Evolutionary conservation across 2,888 invertebrate genomes (phyloP), one percentile per base, ranked within the genome.

Genomic region (Apantesis nais): DNA sequence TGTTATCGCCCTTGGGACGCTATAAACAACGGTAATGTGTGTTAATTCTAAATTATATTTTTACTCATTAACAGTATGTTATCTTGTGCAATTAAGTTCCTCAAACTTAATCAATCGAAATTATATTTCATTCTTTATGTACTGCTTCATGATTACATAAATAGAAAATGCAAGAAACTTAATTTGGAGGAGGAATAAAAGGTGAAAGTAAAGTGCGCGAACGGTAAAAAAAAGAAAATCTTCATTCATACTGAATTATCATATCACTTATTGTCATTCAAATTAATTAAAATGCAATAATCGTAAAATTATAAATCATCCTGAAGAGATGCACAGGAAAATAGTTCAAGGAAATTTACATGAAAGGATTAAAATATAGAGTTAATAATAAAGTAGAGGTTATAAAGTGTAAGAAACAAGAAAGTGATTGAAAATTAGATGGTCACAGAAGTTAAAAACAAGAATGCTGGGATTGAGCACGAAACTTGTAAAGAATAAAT

Each of bases 1-100:
- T 94, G 94, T 94, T 94, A 94, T 91, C 93, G 92, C 88, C 90
- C 87, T 88, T 87, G 88, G 85, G 85, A 90, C 90, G 89, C 89
- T 85, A 88, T 87, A 89, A 88, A 88, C 90, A 90, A 90, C 89
- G 88, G 87, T 14, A 58, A 84, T 83, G 61, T 44, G 84, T 89
- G 89, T 91, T 91, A 90, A 83, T 86, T 85, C 87, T 90, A 90
- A 87, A 87, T 90, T 88, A 89, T 83, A 80, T 78, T 81, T 78
- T 81, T 87, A 89, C 81, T 86, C 85, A 89, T 92, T 89, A 88
- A 87, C 85, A 88, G 86, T 74, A 86, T 90, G 90, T 92, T 92
- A 91, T 92, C 90, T 87, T 89, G 92, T 93, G 93, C 93, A 91
- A 86, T 88, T 86, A 85, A 87, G 83, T 89, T 90, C 84, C 83